phyloP scores from a whole-genome alignment of 1,140 invertebrate species.

The Liolophura sinensis region DNA sequence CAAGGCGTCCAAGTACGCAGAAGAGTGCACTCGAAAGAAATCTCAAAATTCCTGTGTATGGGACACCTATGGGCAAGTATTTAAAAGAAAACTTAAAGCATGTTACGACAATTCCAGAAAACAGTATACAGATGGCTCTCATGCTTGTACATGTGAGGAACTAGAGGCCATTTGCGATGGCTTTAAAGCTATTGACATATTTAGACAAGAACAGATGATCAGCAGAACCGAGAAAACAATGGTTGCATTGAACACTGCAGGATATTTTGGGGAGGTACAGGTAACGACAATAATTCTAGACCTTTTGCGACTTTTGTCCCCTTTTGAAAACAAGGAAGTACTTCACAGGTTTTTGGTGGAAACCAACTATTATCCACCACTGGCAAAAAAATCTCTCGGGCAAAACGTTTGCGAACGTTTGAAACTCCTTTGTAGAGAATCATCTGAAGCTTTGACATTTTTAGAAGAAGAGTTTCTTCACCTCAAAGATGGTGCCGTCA shows the following conservation, averaged over 20 bases:
- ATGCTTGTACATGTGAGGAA: slow-evolving; percentile 12
- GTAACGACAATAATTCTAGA: slow-evolving; percentile 13
- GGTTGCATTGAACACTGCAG: slow-evolving; percentile 17
- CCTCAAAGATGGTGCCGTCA: slow-evolving; percentile 13
- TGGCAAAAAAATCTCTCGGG: slow-evolving; percentile 4
- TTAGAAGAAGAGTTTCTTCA: slow-evolving; percentile 27
- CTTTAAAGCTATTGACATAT: slow-evolving; percentile 19
- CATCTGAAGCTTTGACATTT: slow-evolving; percentile 13
- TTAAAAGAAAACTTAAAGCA: slow-evolving; percentile 20
- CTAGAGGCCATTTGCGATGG: slow-evolving; percentile 11
- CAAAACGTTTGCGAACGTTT: slow-evolving; percentile 8
- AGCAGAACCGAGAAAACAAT: slow-evolving; percentile 18
- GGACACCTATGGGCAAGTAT: slow-evolving; percentile 35
- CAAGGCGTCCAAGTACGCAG: slow-evolving; percentile 25
- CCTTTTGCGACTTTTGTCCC: slow-evolving; percentile 1
- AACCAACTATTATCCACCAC: not conserved
- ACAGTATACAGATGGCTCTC: slow-evolving; percentile 5
- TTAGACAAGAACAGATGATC: slow-evolving; percentile 24
- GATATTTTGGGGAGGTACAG: slow-evolving; percentile 27
- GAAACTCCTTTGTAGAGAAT: slow-evolving; percentile 10
- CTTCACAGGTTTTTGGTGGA: slow-evolving; percentile 20
- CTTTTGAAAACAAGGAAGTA: slow-evolving; percentile 7
- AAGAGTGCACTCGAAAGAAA: slow-evolving; percentile 13
- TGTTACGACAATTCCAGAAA: slow-evolving; percentile 2
- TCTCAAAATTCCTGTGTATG: slow-evolving; percentile 30